Conservation (phyloP, 2,797 vertebrate species). For the Darevskia nairensis region DNA sequence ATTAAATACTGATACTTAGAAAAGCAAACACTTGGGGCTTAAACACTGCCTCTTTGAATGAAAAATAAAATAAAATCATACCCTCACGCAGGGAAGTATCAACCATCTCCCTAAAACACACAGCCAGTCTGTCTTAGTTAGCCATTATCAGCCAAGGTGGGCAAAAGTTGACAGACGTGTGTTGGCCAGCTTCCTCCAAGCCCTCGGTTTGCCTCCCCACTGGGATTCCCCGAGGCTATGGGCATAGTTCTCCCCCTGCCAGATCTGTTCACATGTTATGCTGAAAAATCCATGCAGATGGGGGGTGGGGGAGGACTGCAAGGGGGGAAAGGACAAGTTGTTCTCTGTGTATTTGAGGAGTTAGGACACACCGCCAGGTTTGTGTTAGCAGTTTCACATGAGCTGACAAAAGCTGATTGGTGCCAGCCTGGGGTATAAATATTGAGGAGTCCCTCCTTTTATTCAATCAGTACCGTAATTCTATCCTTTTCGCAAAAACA, state of each 20-base stretch:
- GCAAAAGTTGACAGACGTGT: not conserved
- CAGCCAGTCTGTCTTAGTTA: not conserved
- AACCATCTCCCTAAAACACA: not conserved
- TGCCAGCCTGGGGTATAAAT: conserved; percentile 8
- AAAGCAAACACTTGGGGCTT: not conserved
- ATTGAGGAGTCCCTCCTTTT: not conserved
- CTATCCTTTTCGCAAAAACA: conserved; percentile 15
- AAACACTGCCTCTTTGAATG: not conserved
- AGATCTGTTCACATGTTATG: conserved; percentile 11
- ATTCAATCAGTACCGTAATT: not conserved
- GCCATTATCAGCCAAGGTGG: conserved; percentile 8
- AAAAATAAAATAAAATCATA: not conserved
- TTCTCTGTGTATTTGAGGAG: conserved; percentile 21
- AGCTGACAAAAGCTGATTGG: conserved; percentile 19
- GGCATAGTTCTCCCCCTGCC: not conserved
- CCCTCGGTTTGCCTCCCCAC: not conserved
- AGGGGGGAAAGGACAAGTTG: conserved; percentile 12
- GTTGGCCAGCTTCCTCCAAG: not conserved
- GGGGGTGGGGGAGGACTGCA: no score
- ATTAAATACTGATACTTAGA: not conserved
- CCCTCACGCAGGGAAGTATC: not conserved
- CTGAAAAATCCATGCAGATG: not conserved
- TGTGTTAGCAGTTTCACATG: conserved; percentile 22
- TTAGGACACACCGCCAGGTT: conserved; percentile 7
- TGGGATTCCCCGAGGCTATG: not conserved